These are phyloP conservation scores for Drosophila phalerata DNA, from an alignment of 2,888 invertebrate genomes.

Conservation along the genomic window DNA sequence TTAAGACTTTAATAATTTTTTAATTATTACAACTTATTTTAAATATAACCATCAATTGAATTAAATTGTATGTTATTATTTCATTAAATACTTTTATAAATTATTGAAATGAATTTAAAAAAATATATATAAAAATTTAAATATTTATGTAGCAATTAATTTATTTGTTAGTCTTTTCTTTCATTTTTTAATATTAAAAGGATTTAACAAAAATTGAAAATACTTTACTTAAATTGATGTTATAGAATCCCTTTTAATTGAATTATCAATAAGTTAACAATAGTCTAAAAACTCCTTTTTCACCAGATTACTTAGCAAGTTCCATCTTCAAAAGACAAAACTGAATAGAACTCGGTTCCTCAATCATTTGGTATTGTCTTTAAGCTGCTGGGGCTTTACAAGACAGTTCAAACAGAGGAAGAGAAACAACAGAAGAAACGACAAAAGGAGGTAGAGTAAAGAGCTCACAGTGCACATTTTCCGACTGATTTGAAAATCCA, in stretches of 20 bases:
- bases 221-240: too few species aligned
- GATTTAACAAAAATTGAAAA: too few species aligned
- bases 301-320: slow-evolving; percentile 22
- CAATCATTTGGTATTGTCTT: slow-evolving; percentile 51
- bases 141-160: too few species aligned
- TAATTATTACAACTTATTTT: not conserved
- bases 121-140: too few species aligned
- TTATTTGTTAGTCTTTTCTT: too few species aligned
- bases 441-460: slow-evolving; percentile 2
- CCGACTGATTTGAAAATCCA: slow-evolving; percentile 76
- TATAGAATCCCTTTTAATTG: not conserved
- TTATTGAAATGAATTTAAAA: not conserved
- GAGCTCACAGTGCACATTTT: slow-evolving; percentile 68
- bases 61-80: not conserved
- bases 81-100: not conserved
- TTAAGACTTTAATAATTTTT: not conserved
- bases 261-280: not conserved
- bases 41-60: not conserved
- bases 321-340: slow-evolving; percentile 29
- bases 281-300: not conserved
- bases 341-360: slow-evolving; percentile 26
- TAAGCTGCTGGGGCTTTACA: slow-evolving; percentile 50
- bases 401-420: slow-evolving; percentile 5
- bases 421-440: not conserved
- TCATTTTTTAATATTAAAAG: too few species aligned